phyloP scores from a whole-genome alignment of 2,113 vertebrate genomes.

The Aegotheles bennettii region DNA sequence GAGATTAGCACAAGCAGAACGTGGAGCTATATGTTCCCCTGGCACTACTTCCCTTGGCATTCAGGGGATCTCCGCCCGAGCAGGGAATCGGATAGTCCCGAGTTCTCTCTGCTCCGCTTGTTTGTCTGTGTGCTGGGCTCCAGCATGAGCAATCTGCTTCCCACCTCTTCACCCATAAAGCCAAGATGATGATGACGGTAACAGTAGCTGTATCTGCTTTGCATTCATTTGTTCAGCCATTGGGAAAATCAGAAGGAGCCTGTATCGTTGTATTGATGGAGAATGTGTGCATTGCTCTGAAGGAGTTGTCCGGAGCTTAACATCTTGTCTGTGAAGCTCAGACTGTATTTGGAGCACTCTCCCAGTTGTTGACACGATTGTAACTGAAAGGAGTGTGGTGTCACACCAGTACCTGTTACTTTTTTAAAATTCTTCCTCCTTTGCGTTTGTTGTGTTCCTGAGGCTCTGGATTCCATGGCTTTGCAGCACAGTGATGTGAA shows the following conservation, averaged over 20 bases:
- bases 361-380: constrained; percentile 18
- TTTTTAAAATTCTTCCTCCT: neutral
- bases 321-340: constrained; percentile 35
- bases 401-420: constrained; percentile 24
- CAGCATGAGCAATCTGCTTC: neutral
- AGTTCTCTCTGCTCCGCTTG: neutral
- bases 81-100: neutral
- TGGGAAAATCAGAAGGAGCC: neutral
- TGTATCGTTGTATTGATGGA: neutral
- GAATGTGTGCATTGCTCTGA: neutral
- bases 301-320: constrained; percentile 11
- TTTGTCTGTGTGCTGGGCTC: neutral
- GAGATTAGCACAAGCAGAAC: constrained; percentile 24
- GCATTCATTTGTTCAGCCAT: neutral
- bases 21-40: constrained; percentile 1
- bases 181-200: neutral
- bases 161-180: constrained; percentile 7
- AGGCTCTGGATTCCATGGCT: constrained; percentile 43
- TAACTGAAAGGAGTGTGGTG: constrained; percentile 22
- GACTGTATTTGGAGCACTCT: constrained; percentile 1
- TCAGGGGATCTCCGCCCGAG: neutral
- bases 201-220: neutral
- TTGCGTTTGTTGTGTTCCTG: constrained; percentile 31
- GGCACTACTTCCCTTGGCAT: neutral
- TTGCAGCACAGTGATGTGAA: constrained; percentile 43